Evolutionary conservation across 2,113 vertebrate species (phyloP), one percentile per base, ranked within the genome.

Genomic region (Opisthocomus hoazin): DNA sequence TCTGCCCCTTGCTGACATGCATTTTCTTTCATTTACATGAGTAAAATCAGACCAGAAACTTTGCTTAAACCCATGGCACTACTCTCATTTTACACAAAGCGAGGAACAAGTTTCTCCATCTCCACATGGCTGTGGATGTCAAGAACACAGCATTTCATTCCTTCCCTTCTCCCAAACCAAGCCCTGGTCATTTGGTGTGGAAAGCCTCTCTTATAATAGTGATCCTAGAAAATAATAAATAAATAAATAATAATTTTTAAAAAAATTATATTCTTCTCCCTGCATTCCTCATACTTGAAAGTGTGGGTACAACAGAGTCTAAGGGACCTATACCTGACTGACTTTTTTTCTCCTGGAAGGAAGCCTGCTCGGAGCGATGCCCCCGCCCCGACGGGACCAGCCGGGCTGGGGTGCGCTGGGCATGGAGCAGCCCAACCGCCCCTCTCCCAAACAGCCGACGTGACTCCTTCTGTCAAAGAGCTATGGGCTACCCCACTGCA

Each of bases 391-490:
- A 12, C 12, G 5, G 39, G 39, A 87, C 27, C 43, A 41, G 43
- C 60, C 34, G 7, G 14, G 18, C 1, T 43, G 68, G 27, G 64
- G 74, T n/a, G 36, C 4, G 2, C n/a, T 37, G 63, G 9, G 29
- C 34, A 12, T 15, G 32, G 0, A 12, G 37, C 56, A 34, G 39
- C 54, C 22, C 81, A 16, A 3, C 43, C 19, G 3, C 46, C 20
- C 2, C 3, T 2, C 11, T 23, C 29, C 5, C 21, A 15, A 61
- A 26, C 2, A 43, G 61, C 46, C 39, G 23, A 16, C 1, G 0
- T 13, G 21, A 41, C 21, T 11, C 0, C n/a, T 41, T 54, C 4
- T 10, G 17, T 29, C 69, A 48, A 23, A 56, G 3, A 56, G 36
- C n/a, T 14, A 15, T 15, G 19, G 61, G n/a, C 76, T 61, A 2